Conservation (phyloP, 2,888 invertebrate genomes). For the Sarcophaga caerulescens region DNA sequence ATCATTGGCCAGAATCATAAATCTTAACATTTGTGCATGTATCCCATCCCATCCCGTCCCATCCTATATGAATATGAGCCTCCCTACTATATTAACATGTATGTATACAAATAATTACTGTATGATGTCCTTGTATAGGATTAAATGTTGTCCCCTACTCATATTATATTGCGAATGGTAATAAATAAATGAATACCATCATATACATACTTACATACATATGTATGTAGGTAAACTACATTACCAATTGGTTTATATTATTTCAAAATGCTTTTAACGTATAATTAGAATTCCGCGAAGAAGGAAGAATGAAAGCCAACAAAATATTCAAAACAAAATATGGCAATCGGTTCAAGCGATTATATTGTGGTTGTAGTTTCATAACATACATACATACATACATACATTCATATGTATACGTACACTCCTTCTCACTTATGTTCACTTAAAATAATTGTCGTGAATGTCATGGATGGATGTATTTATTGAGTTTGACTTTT, state of each 20-base stretch:
- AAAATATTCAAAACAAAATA: conserved; percentile 10
- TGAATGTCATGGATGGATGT: not conserved
- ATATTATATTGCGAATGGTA: too few species aligned
- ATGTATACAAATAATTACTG: too few species aligned
- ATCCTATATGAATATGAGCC: too few species aligned
- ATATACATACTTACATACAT: not conserved
- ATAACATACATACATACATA: not conserved
- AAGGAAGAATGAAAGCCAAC: conserved; percentile 29
- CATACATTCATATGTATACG: not conserved
- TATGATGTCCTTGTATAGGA: not conserved
- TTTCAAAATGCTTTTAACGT: conserved; percentile 52
- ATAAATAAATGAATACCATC: too few species aligned
- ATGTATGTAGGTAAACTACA: not conserved
- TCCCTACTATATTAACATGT: too few species aligned
- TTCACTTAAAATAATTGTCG: not conserved
- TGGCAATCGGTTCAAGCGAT: conserved; percentile 12
- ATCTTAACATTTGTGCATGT: too few species aligned
- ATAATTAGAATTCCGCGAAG: conserved; percentile 42
- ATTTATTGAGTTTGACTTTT: not conserved
- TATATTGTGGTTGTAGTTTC: conserved; percentile 6
- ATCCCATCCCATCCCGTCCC: too few species aligned
- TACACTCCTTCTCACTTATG: not conserved
- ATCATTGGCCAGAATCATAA: too few species aligned
- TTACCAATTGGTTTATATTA: conserved; percentile 46
- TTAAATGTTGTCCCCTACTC: not conserved